Evolutionary conservation across 2,888 invertebrate genomes (phyloP), one percentile per base, ranked within the genome.

Genomic region (Yponomeuta evonymella): DNA sequence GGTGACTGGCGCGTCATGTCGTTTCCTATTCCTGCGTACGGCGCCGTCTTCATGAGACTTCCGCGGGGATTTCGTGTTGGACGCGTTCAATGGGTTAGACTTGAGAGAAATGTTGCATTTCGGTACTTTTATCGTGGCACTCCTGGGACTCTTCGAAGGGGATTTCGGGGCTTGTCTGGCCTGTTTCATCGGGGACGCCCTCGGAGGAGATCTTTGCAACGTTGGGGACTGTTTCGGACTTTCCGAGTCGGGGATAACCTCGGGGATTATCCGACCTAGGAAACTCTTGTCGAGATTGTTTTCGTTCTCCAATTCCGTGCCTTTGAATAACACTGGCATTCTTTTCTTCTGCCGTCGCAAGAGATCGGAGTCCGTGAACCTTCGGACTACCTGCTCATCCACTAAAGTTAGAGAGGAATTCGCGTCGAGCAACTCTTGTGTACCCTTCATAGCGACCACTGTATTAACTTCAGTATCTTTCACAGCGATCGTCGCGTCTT

Each of bases 351-450:
- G 6, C 12, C 12, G 51, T 3, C 15, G 15, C 5, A 15, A 58
- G 3, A 58, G 2, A 58, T 58, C 51, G 5, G 51, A 15, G 51
- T 58, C 51, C 1, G 51, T 58, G 15, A 15, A 58, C 5, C 51
- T 58, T 58, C 51, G 51, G 51, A 12, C 51, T 1, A 58, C 51
- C 51, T 58, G 51, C 15, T 88, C 87, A n/a, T 90, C 88, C 0
- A 89, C 87, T 23, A 90, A 71, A 0, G 88, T 90, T 0, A 90
- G 74, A 0, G 89, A 87, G 0, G 91, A 90, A 69, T 80, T 83
- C 0, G 77, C 75, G 69, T 84, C 81, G 0, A 90, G 72, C 8
- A 91, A 73, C 15, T 87, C 85, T 48, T 78, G 83, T 65, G 87
- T 88, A 0, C 72, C 78, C 74, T 86, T 88, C 90, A 91, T 90